Evolutionary conservation across 2,113 vertebrate genomes (phyloP).

Genomic region (Phyllostomus discolor): DNA sequence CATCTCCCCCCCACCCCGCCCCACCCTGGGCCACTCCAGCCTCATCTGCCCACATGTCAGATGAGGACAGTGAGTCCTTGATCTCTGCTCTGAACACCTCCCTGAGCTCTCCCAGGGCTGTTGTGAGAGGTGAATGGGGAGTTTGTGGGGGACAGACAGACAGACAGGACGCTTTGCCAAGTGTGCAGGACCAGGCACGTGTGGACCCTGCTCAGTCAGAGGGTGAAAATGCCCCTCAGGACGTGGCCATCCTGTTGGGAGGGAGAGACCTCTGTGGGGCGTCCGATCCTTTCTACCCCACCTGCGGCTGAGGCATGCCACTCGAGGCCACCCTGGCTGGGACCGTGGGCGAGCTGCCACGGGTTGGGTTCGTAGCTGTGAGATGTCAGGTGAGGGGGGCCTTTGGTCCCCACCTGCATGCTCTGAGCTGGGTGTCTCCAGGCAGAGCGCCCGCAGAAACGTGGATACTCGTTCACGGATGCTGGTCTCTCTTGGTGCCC

Average conservation of each 20-base stretch:
- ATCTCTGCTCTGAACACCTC: rapidly evolving
- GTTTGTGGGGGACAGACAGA: neutral
- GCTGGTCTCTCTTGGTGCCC: neutral
- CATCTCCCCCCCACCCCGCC: too few relatives aligned
- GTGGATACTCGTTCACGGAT: rapidly evolving
- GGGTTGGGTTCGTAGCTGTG: neutral
- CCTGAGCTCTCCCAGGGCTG: rapidly evolving
- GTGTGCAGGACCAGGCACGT: neutral
- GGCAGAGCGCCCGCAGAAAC: neutral
- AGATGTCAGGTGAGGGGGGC: neutral
- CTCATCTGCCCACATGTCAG: neutral
- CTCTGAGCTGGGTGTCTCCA: rapidly evolving
- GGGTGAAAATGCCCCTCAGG: neutral
- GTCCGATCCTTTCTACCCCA: neutral
- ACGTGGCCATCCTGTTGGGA: neutral
- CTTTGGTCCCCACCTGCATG: rapidly evolving
- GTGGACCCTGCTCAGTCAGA: neutral
- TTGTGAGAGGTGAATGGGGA: neutral
- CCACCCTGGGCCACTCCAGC: neutral
- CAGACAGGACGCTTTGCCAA: neutral
- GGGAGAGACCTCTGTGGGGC: neutral
- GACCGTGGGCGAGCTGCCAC: neutral
- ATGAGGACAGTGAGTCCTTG: rapidly evolving
- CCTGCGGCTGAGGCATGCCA: neutral
- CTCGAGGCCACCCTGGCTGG: neutral